Conservation (phyloP, 2,113 vertebrate species). For the Megalops atlanticus region DNA sequence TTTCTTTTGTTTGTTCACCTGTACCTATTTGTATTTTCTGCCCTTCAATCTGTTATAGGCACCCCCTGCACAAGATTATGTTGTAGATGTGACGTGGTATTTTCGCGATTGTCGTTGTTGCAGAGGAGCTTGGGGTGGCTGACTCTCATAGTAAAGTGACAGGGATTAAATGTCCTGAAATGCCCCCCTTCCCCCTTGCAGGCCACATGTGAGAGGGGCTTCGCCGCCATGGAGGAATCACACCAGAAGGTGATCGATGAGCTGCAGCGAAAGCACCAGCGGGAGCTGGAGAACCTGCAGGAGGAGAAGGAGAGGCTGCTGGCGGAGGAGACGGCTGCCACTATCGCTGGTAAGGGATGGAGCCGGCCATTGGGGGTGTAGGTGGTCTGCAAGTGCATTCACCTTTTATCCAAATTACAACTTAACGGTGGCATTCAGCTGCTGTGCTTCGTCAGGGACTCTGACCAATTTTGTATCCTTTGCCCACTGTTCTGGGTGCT, state of each 20-base stretch:
- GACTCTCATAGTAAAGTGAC: background rate
- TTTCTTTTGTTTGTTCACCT: background rate
- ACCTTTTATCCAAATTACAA: too few relatives aligned
- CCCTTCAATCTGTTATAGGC: background rate
- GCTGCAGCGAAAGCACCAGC: slow-evolving; percentile 77
- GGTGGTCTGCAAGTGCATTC: too few relatives aligned
- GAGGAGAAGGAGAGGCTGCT: slow-evolving; percentile 77
- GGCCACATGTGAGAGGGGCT: slow-evolving; percentile 79
- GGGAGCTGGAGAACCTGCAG: slow-evolving; percentile 77
- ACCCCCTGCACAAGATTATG: background rate
- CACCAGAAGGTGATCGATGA: slow-evolving; percentile 79
- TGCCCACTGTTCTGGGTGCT: too few relatives aligned
- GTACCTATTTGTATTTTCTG: background rate
- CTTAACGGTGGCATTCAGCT: background rate
- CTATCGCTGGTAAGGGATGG: slow-evolving; percentile 67
- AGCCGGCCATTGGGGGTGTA: too few relatives aligned
- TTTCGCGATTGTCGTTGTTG: background rate
- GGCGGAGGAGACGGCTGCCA: slow-evolving; percentile 76
- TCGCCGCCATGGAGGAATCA: slow-evolving; percentile 79
- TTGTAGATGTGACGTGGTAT: background rate
- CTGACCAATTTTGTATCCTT: too few relatives aligned
- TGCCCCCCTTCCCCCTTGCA: slow-evolving; percentile 41
- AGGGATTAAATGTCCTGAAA: slow-evolving; percentile 1
- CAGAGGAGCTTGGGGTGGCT: background rate
- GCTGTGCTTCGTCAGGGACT: too few relatives aligned